Base-by-base conservation (phyloP, 2,888 invertebrate genomes). In the Drosophila greeni region DNA sequence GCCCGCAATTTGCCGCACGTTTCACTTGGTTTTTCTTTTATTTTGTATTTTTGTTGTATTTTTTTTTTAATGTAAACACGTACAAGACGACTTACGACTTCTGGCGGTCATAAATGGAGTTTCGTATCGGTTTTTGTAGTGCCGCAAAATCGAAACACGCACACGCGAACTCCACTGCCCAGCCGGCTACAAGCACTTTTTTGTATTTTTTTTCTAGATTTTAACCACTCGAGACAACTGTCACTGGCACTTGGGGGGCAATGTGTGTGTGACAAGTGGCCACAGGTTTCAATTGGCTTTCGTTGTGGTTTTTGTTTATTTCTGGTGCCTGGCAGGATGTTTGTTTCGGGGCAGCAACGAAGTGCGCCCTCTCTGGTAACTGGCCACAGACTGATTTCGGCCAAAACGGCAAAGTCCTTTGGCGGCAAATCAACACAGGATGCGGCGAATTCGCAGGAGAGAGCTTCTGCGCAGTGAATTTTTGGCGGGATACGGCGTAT, bases 61-160 rank as follows among this genome's bases (percentile, higher is more conserved):
- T 29, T 49, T 26, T 37, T 31, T 43, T 36, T 64, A 66, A 36
- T 54, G 66, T 69, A 72, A 72, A 77, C 78, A 78, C 82, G 79
- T 75, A 70, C 64, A 81, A 62, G 66, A 59, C 65, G 61, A 43
- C 48, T 55, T 57, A 72, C 60, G 64, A 55, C 49, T 66, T 65
- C 60, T 65, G 66, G 72, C 69, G 73, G 64, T 53, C 66, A 66
- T 66, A 49, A 60, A 53, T 51, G 66, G 66, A 67, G 34, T 70
- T 79, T 76, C 59, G 55, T 69, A 55, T 69, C 55, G 70, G 57
- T 61, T 71, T 66, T 70, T 36, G 65, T 47, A 66, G 47, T 48
- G 47, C 64, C 64, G 61, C 72, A 60, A 65, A 79, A 72, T 70
- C 62, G 75, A 79, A 79, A 81, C 76, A 81, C 76, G 76, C 79